Conservation (phyloP, 1,140 invertebrate species). For the Bombus sibiricus region DNA sequence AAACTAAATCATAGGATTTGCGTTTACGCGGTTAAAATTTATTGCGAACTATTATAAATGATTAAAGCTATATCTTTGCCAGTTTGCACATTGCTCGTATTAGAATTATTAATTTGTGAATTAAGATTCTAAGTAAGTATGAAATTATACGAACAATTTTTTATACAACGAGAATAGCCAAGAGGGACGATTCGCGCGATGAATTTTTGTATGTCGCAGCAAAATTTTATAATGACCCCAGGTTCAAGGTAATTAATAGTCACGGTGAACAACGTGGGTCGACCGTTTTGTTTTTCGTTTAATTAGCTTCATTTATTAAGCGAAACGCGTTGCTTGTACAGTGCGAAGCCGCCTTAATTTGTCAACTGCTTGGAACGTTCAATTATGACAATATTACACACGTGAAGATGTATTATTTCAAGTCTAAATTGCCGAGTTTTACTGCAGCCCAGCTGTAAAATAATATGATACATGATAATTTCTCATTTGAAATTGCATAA, state of each 20-base stretch:
- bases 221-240: slow-evolving; percentile 15
- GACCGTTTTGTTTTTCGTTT: slow-evolving; percentile 9
- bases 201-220: slow-evolving; percentile 15
- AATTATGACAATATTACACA: slow-evolving; percentile 20
- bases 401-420: slow-evolving; percentile 15
- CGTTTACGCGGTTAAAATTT: too few relatives aligned
- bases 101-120: slow-evolving; percentile 4
- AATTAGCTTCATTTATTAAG: slow-evolving; percentile 19
- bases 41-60: too few relatives aligned
- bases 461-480: background rate
- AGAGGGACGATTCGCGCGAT: background rate
- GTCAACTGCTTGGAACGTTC: slow-evolving; percentile 14
- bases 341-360: slow-evolving; percentile 3
- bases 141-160: background rate
- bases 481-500: too few relatives aligned
- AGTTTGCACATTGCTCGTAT: background rate
- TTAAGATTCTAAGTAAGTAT: background rate
- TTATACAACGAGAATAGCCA: background rate
- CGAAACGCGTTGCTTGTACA: background rate
- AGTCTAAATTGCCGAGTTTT: background rate
- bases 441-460: too few relatives aligned
- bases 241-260: slow-evolving; percentile 17
- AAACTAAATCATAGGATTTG: too few relatives aligned
- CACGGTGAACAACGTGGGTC: background rate
- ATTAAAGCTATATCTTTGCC: background rate